Percentiles rank a stretch among this genome's conserved stretches.
Evolutionary conservation across 1,140 invertebrate species (phyloP).

Genomic region (Drosophila bocki): DNA sequence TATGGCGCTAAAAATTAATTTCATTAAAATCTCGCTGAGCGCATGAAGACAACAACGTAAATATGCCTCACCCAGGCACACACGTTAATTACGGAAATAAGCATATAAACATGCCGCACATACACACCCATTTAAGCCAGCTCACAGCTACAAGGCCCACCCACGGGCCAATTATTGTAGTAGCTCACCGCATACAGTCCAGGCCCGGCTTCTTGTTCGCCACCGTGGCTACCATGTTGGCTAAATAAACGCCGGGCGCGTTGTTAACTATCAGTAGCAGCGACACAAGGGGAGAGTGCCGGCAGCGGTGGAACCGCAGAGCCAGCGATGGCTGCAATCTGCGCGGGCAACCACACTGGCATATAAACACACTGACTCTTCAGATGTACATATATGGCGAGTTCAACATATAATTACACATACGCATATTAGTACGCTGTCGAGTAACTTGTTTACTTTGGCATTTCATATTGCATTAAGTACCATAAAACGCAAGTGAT

Average conservation of each 20-base stretch:
- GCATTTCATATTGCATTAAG: background rate
- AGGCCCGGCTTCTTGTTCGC: conserved; percentile 12
- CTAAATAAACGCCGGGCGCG: conserved; percentile 64
- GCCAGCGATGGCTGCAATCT: conserved; percentile 31
- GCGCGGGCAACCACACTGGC: conserved; percentile 51
- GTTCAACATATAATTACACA: conserved; percentile 2
- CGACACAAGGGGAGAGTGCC: conserved; percentile 5
- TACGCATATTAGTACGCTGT: background rate
- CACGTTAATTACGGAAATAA: conserved; percentile 49
- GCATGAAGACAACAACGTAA: conserved; percentile 39
- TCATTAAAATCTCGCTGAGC: conserved; percentile 60
- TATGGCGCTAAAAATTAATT: conserved; percentile 62
- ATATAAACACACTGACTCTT: conserved; percentile 42
- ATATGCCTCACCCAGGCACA: conserved; percentile 20
- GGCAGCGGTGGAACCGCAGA: conserved; percentile 26
- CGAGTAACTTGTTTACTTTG: background rate
- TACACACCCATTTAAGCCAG: conserved; percentile 26
- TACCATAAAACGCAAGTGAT: background rate
- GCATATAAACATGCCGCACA: conserved; percentile 41
- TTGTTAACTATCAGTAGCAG: conserved; percentile 51
- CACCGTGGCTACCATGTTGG: conserved; percentile 43
- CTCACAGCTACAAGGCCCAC: conserved; percentile 19
- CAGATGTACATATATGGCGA: conserved; percentile 2
- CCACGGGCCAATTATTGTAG: conserved; percentile 67
- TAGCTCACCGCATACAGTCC: conserved; percentile 30